A percentile compares a stretch with the other conserved stretches of the same genome.
Conservation (phyloP, 2,113 vertebrate genomes). For the Proteles cristata region DNA sequence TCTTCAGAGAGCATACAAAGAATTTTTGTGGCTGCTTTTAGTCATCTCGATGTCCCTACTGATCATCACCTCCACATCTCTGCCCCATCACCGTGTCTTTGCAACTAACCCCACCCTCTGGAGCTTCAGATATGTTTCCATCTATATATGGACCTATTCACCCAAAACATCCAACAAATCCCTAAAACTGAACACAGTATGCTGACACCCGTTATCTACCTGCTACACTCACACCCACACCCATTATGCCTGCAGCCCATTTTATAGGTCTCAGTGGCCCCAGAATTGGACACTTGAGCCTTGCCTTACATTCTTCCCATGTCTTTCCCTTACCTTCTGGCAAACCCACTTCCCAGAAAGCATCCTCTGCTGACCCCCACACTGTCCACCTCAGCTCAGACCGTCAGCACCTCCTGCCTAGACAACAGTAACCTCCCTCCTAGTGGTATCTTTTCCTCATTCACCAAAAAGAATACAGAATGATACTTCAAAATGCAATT, state of each 20-base stretch:
- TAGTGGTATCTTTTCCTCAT: neutral
- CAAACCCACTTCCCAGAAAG: neutral
- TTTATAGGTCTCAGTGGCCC: neutral
- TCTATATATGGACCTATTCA: neutral
- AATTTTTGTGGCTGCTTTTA: neutral
- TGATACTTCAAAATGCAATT: neutral
- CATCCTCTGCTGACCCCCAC: neutral
- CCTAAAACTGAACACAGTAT: neutral
- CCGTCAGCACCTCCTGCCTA: neutral
- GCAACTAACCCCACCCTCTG: neutral
- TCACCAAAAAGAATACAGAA: neutral
- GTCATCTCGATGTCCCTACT: neutral
- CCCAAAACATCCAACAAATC: neutral
- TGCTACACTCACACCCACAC: neutral
- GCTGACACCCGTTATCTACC: neutral
- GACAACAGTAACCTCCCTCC: rapidly evolving
- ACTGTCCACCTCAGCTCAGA: neutral
- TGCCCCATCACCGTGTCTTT: neutral
- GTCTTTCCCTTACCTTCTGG: neutral
- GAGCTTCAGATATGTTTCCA: neutral
- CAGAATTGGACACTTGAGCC: neutral
- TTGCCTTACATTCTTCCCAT: neutral
- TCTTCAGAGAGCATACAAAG: no score
- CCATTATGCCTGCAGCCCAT: neutral
- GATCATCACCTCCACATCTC: no score